Base-by-base conservation (phyloP, 1,140 invertebrate species). In the Anoplolepis gracilipes region DNA sequence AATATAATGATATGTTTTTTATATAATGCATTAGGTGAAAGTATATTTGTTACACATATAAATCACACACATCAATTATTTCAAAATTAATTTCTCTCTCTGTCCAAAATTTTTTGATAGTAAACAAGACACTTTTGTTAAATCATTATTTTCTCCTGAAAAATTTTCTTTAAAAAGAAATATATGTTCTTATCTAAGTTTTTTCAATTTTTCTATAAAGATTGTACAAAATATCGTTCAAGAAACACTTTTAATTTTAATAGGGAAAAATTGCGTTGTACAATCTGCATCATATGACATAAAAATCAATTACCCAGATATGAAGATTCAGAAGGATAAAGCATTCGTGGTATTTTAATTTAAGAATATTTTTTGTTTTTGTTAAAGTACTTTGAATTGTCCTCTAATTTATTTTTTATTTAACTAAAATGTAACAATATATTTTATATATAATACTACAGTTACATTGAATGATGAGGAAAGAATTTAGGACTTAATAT, bases 51-150 rank as follows among this genome's bases (percentile, higher is more conserved):
- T 64, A n/a, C n/a, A n/a, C n/a, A n/a, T n/a, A n/a, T 90, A 36
- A 93, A 91, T 42, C 89, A 69, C 46, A 88, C 42, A 76, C 89
- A 39, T 91, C 92, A 6, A 78, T 93, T 16, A 91, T 93, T 1
- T 90, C 92, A 7, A 93, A 93, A 90, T 88, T 55, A 89, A 93
- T 10, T 91, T 94, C 8, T 92, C 90, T 69, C 90, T 94, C 55
- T 90, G 92, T 28, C 90, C 90, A 11, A 84, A 88, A 1, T 91
- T 92, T 75, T 59, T 39, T 16, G 25, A 42, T 25, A 42, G 19
- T 25, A 92, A 92, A 46, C 90, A 91, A 39, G 85, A 92, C 19
- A 70, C 59, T 84, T 92, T n/a, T 62, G 36, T 0, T 73, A n/a
- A n/a, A 77, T 61, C 46, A n/a, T n/a, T n/a, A n/a, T n/a, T 73